Percentiles rank a stretch among this genome's conserved stretches.
Evolutionary conservation across 2,113 vertebrate genomes (phyloP).

Genomic region (Australoheros scitulus): DNA sequence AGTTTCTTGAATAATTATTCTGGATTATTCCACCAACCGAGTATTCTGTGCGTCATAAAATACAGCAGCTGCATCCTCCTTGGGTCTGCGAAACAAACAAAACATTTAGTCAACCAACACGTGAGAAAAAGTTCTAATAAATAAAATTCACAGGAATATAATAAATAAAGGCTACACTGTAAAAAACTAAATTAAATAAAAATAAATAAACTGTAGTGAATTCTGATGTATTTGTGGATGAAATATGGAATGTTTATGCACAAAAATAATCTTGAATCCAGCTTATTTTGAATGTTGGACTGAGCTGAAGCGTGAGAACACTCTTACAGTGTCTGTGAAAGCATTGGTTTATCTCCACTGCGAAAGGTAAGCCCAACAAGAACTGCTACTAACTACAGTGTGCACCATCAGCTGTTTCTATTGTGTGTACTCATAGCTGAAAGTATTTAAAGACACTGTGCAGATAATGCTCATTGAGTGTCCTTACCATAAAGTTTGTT

Average conservation of each 20-base stretch:
- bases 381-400: neutral
- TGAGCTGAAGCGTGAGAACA: neutral
- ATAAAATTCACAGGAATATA: neutral
- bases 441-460: neutral
- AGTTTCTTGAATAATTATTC: neutral
- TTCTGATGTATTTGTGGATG: neutral
- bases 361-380: slow-evolving; percentile 20
- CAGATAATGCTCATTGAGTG: neutral
- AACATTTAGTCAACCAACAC: too few species aligned
- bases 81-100: neutral
- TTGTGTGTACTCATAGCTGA: neutral
- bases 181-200: neutral
- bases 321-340: neutral
- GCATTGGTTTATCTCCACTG: neutral
- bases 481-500: neutral
- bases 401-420: neutral
- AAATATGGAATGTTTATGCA: neutral
- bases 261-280: neutral
- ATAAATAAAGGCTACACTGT: neutral
- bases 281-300: slow-evolving; percentile 28
- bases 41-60: neutral
- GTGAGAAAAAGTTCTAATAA: neutral
- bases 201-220: neutral
- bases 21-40: neutral
- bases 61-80: neutral